Conservation (phyloP, 2,888 invertebrate genomes). For the Diarsia dahlii region DNA sequence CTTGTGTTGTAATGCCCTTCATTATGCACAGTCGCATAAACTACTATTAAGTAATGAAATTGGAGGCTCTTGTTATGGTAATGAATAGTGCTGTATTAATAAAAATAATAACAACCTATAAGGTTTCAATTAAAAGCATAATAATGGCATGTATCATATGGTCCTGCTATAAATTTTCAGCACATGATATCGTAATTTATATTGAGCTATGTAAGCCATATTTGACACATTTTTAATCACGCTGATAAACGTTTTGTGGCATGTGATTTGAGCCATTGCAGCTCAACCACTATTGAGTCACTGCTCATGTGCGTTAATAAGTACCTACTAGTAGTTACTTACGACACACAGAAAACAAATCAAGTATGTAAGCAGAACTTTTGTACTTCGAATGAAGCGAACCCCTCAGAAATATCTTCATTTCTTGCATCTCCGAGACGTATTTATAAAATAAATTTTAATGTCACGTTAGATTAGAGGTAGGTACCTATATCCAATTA, state of each 20-base stretch:
- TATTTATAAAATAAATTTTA: too few species aligned
- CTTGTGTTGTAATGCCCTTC: too few species aligned
- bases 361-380: too few species aligned
- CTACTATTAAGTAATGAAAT: conserved; percentile 7
- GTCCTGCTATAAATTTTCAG: conserved; percentile 2
- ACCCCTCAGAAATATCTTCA: background rate
- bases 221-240: conserved; percentile 2
- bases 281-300: background rate
- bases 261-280: background rate
- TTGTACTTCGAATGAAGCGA: background rate
- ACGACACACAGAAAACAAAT: background rate
- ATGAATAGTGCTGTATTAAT: background rate
- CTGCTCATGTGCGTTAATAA: background rate
- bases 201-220: background rate
- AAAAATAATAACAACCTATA: background rate
- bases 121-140: background rate
- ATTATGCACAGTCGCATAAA: too few species aligned
- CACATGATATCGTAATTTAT: conserved; percentile 13
- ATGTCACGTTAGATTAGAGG: too few species aligned
- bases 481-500: too few species aligned
- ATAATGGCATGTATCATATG: background rate
- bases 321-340: background rate
- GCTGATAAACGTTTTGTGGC: background rate
- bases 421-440: background rate
- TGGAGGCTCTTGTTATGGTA: background rate